phyloP scores from a whole-genome alignment of 2,113 vertebrate species.

The Eonycteris spelaea region DNA sequence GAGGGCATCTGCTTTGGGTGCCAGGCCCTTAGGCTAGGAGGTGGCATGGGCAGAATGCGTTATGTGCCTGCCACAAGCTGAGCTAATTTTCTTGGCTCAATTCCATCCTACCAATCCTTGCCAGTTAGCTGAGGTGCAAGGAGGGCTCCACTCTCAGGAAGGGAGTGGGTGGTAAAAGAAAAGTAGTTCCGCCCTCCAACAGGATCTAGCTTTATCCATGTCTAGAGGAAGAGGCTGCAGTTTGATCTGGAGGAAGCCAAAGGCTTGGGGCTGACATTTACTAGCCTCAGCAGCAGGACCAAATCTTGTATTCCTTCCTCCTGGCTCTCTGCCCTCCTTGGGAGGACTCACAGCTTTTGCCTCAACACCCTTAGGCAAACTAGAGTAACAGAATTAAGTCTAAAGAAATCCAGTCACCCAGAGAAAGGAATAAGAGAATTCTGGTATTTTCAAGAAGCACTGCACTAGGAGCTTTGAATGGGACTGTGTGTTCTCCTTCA shows the following conservation, averaged over 20 bases:
- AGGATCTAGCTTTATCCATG: neutral
- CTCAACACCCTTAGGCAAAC: neutral
- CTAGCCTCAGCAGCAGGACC: neutral
- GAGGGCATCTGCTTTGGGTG: neutral
- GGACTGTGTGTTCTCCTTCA: neutral
- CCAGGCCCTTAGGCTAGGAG: neutral
- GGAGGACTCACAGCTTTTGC: neutral
- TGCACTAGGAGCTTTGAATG: neutral
- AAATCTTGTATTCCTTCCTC: neutral
- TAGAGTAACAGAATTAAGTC: neutral
- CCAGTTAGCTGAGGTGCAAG: neutral
- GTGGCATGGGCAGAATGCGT: neutral
- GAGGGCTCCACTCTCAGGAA: neutral
- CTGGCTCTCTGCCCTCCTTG: neutral
- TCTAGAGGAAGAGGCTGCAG: neutral
- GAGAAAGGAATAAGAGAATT: neutral
- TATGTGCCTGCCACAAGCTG: conserved; percentile 28
- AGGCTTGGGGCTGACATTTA: neutral
- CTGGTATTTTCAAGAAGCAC: neutral
- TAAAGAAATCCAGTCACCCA: neutral
- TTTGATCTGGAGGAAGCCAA: neutral
- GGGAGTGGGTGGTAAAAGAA: neutral
- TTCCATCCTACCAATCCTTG: conserved; percentile 19
- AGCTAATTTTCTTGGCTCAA: conserved; percentile 55
- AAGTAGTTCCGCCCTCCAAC: neutral